Percentiles rank a stretch among this genome's conserved stretches.
Conservation (phyloP, 2,888 invertebrate genomes). For the Camptogramma bilineatum region DNA sequence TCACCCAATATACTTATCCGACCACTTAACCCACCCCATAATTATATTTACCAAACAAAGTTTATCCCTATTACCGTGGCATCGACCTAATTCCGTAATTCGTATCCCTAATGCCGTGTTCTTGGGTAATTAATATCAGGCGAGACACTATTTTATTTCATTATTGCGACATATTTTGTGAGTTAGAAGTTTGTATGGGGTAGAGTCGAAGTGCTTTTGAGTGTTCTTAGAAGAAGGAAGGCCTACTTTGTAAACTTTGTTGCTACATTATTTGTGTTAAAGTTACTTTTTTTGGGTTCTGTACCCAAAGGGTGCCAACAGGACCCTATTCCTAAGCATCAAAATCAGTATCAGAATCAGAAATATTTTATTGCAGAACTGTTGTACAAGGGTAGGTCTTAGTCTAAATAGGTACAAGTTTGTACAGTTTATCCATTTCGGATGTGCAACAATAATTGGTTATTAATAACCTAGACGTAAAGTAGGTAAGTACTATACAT, state of each 20-base stretch:
- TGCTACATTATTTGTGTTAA: background rate
- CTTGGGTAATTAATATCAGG: constrained; percentile 77
- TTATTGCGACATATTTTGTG: constrained; percentile 68
- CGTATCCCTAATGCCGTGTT: constrained; percentile 72
- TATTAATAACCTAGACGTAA: too few relatives aligned
- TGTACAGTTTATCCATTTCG: too few relatives aligned
- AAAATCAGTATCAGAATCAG: too few relatives aligned
- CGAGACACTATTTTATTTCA: constrained; percentile 80
- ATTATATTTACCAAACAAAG: constrained; percentile 56
- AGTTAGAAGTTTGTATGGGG: constrained; percentile 62
- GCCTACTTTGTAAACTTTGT: background rate
- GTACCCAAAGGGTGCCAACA: too few relatives aligned
- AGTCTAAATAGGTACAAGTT: too few relatives aligned
- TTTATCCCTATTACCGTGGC: constrained; percentile 57
- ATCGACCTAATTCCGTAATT: constrained; percentile 44
- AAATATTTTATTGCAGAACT: too few relatives aligned
- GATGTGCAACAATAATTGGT: too few relatives aligned
- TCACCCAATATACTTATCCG: constrained; percentile 43
- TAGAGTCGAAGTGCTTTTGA: constrained; percentile 22
- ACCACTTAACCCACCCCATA: constrained; percentile 51
- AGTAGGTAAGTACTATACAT: too few relatives aligned
- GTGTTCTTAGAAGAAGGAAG: constrained; percentile 14
- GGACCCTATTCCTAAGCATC: too few relatives aligned
- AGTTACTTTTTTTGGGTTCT: background rate
- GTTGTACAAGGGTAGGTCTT: too few relatives aligned